Percentiles rank a stretch among this genome's conserved stretches.
phyloP scores from a whole-genome alignment of 2,797 vertebrate species.

The Cuniculus paca region DNA sequence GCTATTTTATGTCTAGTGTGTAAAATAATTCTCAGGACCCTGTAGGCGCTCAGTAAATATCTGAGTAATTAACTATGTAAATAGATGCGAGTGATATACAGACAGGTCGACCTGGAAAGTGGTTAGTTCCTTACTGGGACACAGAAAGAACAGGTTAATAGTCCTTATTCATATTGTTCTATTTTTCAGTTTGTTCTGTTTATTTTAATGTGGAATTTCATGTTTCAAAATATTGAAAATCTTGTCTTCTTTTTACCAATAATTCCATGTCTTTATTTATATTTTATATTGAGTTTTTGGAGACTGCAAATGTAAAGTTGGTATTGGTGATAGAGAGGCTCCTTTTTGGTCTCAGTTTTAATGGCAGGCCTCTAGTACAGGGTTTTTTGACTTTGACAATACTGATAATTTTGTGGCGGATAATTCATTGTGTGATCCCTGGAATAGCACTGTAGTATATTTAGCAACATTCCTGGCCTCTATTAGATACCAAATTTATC shows the following conservation, averaged over 20 bases:
- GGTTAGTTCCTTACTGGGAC: not conserved
- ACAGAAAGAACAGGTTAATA: not conserved
- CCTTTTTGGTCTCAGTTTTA: not conserved
- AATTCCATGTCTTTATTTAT: not conserved
- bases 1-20: not conserved
- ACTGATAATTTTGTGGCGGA: not conserved
- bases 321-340: not conserved
- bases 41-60: not conserved
- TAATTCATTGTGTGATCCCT: not conserved
- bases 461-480: not conserved
- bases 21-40: not conserved
- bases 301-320: not conserved
- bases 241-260: not conserved
- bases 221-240: constrained; percentile 38
- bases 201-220: constrained; percentile 10
- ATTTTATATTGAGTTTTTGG: not conserved
- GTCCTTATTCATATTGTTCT: not conserved
- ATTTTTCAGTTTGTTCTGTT: constrained; percentile 29
- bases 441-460: not conserved
- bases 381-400: not conserved
- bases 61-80: not conserved
- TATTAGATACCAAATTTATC: not conserved
- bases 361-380: not conserved
- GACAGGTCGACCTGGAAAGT: not conserved
- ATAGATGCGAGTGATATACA: not conserved